Evolutionary conservation across 1,140 invertebrate species (phyloP), one percentile per base, ranked within the genome.

Genomic region (Brachionus paranguensis): DNA sequence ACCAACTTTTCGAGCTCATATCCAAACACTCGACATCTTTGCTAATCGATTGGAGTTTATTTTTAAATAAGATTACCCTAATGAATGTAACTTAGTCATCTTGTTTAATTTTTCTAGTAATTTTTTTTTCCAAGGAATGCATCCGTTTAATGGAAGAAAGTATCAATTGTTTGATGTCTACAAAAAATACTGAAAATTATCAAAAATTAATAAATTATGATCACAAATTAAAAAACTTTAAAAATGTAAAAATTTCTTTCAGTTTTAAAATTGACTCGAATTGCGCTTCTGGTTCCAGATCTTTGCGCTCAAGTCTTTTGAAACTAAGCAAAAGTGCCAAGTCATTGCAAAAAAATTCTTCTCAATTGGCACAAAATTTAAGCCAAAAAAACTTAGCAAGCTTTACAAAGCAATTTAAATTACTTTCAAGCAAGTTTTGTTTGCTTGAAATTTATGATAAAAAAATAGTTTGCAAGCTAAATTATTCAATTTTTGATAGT

Each of bases 391-490:
- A 33, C 33, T 68, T 33, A 68, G 65, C 14, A 68, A 33, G 27
- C 65, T 41, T 14, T 68, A n/a, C n/a, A 41, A 68, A 68, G 43
- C 45, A 27, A 27, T 24, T 47, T 50, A 50, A 47, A 50, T 14
- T 20, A 50, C 12, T 50, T 29, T 11, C 43, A 14, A 27, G 11
- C 4, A 47, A 50, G 5, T 27, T 76, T 50, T 76, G 72, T 27
- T 76, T 76, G 43, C 20, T 76, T 47, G 72, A 76, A 76, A 76
- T 76, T 76, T 76, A 76, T 76, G 72, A 76, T 76, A n/a, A 76
- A 50, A 76, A 76, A 76, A 76, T 76, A 50, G 27, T 76, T 50
- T 76, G 43, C 43, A 76, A 76, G 24, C 43, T 76, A 47, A 76
- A 76, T 27, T 76, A 76, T 76, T 50, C 41, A 27, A 24, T 27